Evolutionary conservation across 2,888 invertebrate species (phyloP).

Genomic region (Drosophila rellima): DNA sequence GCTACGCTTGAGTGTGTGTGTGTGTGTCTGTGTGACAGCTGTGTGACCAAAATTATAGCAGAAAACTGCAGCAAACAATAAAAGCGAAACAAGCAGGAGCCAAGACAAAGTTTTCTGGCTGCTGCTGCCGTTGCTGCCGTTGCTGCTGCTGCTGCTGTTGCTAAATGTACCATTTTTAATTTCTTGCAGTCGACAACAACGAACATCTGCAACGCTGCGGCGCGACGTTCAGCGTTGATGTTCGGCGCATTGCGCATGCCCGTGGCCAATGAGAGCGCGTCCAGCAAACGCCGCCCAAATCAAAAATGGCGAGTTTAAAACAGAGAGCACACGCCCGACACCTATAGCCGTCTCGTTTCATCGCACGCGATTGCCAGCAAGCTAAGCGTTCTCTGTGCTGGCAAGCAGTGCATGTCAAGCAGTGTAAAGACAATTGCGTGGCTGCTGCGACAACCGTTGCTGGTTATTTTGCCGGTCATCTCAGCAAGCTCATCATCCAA

Average conservation of each 20-base stretch:
- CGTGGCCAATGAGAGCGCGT: slow-evolving; percentile 81
- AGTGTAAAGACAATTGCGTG: slow-evolving; percentile 43
- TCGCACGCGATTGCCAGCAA: slow-evolving; percentile 21
- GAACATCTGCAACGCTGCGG: slow-evolving; percentile 69
- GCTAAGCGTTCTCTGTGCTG: not conserved
- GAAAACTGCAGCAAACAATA: slow-evolving; percentile 72
- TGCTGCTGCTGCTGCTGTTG: slow-evolving; percentile 10
- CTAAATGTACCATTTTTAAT: slow-evolving; percentile 80
- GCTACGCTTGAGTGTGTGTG: slow-evolving; percentile 50
- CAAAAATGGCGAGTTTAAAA: slow-evolving; percentile 84
- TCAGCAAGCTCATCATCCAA: slow-evolving; percentile 57
- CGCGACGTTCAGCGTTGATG: slow-evolving; percentile 30
- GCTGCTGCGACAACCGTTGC: slow-evolving; percentile 34
- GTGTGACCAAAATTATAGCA: slow-evolving; percentile 82
- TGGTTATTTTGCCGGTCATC: slow-evolving; percentile 56
- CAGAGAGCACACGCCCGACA: slow-evolving; percentile 52
- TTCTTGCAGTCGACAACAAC: slow-evolving; percentile 74
- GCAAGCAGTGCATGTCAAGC: slow-evolving; percentile 62
- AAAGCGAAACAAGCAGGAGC: slow-evolving; percentile 64
- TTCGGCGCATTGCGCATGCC: slow-evolving; percentile 76
- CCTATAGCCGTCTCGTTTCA: slow-evolving; percentile 45
- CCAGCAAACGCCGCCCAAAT: slow-evolving; percentile 83
- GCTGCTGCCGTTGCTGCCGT: slow-evolving; percentile 26
- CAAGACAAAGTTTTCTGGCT: slow-evolving; percentile 70
- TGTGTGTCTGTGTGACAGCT: slow-evolving; percentile 76